Evolutionary conservation across 2,797 vertebrate genomes (phyloP), one percentile per base, ranked within the genome.

Genomic region (Galaxias olidus): DNA sequence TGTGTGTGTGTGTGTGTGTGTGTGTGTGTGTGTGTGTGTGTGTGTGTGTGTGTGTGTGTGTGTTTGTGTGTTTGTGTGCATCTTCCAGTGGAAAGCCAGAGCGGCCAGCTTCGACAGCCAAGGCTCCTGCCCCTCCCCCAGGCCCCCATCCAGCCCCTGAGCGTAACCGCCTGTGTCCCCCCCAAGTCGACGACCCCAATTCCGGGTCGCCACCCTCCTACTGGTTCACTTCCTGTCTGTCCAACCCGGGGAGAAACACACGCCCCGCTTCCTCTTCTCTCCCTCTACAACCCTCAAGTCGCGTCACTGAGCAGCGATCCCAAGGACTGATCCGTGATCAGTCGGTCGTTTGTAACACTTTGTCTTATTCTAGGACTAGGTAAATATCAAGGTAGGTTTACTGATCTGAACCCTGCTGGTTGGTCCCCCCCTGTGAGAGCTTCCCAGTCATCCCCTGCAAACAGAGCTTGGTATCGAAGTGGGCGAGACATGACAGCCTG

Each of bases 21-120:
- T 18, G 53, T 56, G 30, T 30, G 30, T 30, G 30, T 30, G 30
- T 30, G 30, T 30, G 60, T 77, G 49, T 77, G 65, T 30, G 30
- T 30, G 30, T 3, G 30, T 30, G 30, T 30, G 15, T 66, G 10
- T 51, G 17, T 40, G 15, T 41, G 14, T 49, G 30, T n/a, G 8
- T 74, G 10, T 18, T 48, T 56, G 14, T n/a, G 48, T 58, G 1
- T 19, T 61, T 48, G 47, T 65, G 42, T 64, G 46, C 69, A 65
- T 78, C 56, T 74, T 76, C 62, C 93, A 99, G 97, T 98, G 97
- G 96, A 96, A 98, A 74, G 94, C 95, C 67, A 94, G 95, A 75
- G 94, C 96, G 8, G 95, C 97, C 50, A 99, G 97, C 87, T 96
- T 98, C 55, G 96, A 98, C 93, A 98, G 96, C 82, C 95, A 98